Percentiles rank a stretch among this genome's conserved stretches.
phyloP scores from a whole-genome alignment of 2,113 vertebrate species.

The Proteles cristata region DNA sequence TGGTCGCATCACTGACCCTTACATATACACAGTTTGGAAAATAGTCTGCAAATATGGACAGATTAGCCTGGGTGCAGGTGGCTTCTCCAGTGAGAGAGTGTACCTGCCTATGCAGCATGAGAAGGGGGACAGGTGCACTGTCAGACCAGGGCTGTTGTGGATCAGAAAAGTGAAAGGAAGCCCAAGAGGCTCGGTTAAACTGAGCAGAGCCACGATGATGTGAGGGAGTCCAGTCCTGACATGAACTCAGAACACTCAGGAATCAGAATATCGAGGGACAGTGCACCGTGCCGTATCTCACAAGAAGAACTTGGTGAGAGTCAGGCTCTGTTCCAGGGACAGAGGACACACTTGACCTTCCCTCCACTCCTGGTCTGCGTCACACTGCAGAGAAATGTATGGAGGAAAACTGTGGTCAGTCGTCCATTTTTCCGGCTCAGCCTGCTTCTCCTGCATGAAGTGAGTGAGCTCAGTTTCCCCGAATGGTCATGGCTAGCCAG shows the following conservation, averaged over 20 bases:
- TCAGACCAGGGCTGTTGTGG: too few relatives aligned
- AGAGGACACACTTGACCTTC: background rate
- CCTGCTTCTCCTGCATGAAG: background rate
- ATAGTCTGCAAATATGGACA: fast-evolving
- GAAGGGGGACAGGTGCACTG: background rate
- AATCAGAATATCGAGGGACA: background rate
- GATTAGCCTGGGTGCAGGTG: background rate
- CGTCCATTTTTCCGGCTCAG: background rate
- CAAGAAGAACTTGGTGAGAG: background rate
- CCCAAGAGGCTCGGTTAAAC: background rate
- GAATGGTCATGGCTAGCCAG: too few relatives aligned
- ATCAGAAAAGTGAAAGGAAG: background rate
- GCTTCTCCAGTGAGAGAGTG: background rate
- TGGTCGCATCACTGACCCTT: background rate
- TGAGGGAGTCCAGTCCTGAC: background rate
- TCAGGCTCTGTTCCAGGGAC: fast-evolving
- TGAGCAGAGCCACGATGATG: background rate
- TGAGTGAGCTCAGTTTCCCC: background rate
- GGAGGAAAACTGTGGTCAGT: too few relatives aligned
- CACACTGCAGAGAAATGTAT: background rate
- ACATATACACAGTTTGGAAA: fast-evolving
- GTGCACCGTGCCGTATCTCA: fast-evolving
- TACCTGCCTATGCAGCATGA: fast-evolving
- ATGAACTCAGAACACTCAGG: background rate
- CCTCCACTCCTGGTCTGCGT: background rate